These are phyloP conservation scores for Rhopilema esculentum DNA, from an alignment of 30 jellyfish, hydroid and myxozoan species.

Conservation along the genomic window DNA sequence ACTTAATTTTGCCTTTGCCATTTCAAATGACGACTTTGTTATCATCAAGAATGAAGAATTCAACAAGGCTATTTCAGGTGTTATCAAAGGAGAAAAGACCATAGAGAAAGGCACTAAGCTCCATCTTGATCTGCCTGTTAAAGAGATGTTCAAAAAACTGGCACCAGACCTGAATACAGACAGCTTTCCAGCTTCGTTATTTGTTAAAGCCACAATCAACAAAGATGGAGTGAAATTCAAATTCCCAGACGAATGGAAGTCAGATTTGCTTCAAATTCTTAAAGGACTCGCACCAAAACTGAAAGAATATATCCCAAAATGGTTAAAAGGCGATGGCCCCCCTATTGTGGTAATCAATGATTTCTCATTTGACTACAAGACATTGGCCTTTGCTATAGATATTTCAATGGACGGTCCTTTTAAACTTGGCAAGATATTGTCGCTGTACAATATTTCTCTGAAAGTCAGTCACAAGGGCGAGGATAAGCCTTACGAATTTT, in stretches of 20 bases:
- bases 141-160: slow-evolving; percentile 59
- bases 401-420: slow-evolving; percentile 53
- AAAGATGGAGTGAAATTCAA: slow-evolving; percentile 56
- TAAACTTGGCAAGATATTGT: slow-evolving; percentile 55
- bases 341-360: slow-evolving; percentile 66
- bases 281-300: slow-evolving; percentile 78
- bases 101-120: slow-evolving; percentile 60
- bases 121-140: slow-evolving; percentile 67
- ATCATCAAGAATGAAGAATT: slow-evolving; percentile 60
- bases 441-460: slow-evolving; percentile 53
- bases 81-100: slow-evolving; percentile 56
- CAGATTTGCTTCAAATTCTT: slow-evolving; percentile 65
- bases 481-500: slow-evolving; percentile 65
- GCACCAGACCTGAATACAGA: slow-evolving; percentile 52
- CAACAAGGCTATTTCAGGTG: slow-evolving; percentile 25
- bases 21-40: slow-evolving; percentile 59
- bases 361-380: slow-evolving; percentile 61
- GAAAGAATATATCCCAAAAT: slow-evolving; percentile 61
- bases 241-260: slow-evolving; percentile 77
- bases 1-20: slow-evolving; percentile 60
- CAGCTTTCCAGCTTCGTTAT: slow-evolving; percentile 65
- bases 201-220: slow-evolving; percentile 45
- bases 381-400: slow-evolving; percentile 58
- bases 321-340: slow-evolving; percentile 73
- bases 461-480: slow-evolving; percentile 66